phyloP scores from a whole-genome alignment of 1,140 invertebrate species.

The Anastrepha ludens region DNA sequence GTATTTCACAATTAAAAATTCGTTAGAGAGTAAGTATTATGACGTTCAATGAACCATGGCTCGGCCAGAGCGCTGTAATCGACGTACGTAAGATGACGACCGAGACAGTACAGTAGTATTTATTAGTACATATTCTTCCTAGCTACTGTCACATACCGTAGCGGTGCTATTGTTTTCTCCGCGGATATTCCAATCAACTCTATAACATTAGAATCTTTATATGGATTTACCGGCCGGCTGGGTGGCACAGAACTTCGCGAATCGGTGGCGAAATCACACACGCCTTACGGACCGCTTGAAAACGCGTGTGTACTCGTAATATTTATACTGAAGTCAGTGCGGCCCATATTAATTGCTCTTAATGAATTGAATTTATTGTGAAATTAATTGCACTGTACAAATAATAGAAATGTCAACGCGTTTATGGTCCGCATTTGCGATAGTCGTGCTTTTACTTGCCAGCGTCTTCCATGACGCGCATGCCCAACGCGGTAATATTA shows the following conservation, averaged over 20 bases:
- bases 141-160: background rate
- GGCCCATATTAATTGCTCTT: slow-evolving; percentile 29
- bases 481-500: slow-evolving; percentile 43
- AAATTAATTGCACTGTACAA: background rate
- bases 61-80: background rate
- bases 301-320: background rate
- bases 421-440: background rate
- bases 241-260: slow-evolving; percentile 40
- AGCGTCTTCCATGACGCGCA: background rate
- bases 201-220: slow-evolving; percentile 34
- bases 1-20: background rate
- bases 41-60: slow-evolving; percentile 38
- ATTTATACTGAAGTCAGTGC: background rate
- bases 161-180: slow-evolving; percentile 1
- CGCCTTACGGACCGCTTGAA: background rate
- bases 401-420: slow-evolving; percentile 12
- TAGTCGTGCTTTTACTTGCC: background rate
- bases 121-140: background rate
- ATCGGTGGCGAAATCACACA: slow-evolving; percentile 9
- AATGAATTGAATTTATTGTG: slow-evolving; percentile 11
- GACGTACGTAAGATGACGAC: background rate
- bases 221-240: background rate
- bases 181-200: slow-evolving; percentile 23
- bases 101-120: background rate
- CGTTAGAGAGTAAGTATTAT: background rate